Evolutionary conservation across 2,113 vertebrate genomes (phyloP).

Genomic region (Cacatua alba): DNA sequence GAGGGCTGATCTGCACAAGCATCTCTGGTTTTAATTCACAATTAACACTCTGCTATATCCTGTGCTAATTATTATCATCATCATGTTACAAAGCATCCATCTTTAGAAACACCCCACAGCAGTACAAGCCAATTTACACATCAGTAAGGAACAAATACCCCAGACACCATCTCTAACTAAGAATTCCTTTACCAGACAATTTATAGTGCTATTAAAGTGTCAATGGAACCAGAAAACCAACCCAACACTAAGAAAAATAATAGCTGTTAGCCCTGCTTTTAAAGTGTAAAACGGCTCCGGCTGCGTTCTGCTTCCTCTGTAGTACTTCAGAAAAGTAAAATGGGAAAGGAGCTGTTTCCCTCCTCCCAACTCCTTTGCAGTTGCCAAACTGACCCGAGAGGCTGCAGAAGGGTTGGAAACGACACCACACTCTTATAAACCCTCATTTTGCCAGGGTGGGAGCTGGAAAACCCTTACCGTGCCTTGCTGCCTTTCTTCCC

Average conservation of each 20-base stretch:
- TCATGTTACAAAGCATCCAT: not conserved
- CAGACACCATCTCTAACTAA: not conserved
- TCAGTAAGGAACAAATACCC: not conserved
- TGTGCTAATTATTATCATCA: not conserved
- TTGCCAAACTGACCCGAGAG: not conserved
- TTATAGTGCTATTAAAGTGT: not conserved
- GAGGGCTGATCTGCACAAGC: not conserved
- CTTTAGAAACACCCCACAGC: not conserved
- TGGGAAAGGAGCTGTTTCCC: not conserved
- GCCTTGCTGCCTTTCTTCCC: not conserved
- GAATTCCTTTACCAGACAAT: not conserved
- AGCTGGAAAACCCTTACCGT: not conserved
- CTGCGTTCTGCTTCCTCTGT: not conserved
- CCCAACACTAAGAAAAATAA: not conserved
- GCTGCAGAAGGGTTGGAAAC: not conserved
- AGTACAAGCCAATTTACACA: not conserved
- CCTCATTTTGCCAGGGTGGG: not conserved
- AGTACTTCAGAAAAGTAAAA: rapidly evolving
- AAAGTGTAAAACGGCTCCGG: not conserved
- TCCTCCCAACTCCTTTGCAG: not conserved
- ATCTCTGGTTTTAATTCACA: not conserved
- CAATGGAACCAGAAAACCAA: not conserved
- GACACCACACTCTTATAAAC: not conserved
- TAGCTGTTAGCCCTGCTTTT: not conserved
- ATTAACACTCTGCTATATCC: not conserved